Evolutionary conservation across 2,113 vertebrate species (phyloP).

Genomic region (Rana temporaria): DNA sequence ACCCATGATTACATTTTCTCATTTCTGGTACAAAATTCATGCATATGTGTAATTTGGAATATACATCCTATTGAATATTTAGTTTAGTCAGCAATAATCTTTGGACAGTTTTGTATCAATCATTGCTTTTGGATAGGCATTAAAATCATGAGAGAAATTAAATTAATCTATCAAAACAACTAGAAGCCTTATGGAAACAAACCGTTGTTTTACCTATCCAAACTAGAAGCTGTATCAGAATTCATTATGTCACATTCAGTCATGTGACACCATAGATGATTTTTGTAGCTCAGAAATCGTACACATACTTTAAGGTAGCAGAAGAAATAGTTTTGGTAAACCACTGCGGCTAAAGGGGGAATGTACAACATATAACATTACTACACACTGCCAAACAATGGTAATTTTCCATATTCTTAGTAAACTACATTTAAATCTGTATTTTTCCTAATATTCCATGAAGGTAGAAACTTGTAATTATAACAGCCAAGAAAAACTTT

Average conservation of each 20-base stretch:
- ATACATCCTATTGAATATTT: slow-evolving; percentile 7
- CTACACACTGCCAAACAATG: slow-evolving; percentile 32
- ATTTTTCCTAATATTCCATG: slow-evolving; percentile 34
- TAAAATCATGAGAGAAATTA: background rate
- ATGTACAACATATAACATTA: background rate
- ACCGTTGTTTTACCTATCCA: background rate
- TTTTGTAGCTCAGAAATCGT: slow-evolving; percentile 13
- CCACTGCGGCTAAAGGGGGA: slow-evolving; percentile 11
- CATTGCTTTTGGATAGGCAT: slow-evolving; percentile 24
- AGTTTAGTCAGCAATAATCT: slow-evolving; percentile 3
- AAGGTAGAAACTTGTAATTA: slow-evolving; percentile 31
- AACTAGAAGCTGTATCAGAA: slow-evolving; percentile 32
- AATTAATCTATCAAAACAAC: slow-evolving; percentile 6
- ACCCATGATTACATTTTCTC: background rate
- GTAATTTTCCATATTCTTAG: slow-evolving; percentile 37
- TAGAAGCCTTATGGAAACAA: slow-evolving; percentile 1
- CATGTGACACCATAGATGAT: background rate
- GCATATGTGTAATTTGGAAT: slow-evolving; percentile 20
- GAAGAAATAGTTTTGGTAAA: slow-evolving; percentile 44
- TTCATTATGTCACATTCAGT: slow-evolving; percentile 6
- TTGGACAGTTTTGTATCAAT: slow-evolving; percentile 3
- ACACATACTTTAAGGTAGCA: slow-evolving; percentile 30
- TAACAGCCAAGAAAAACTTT: slow-evolving; percentile 30
- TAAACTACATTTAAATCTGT: slow-evolving; percentile 3
- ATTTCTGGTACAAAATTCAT: background rate